Base-by-base conservation (phyloP, 2,113 vertebrate species). In the Charina bottae region DNA sequence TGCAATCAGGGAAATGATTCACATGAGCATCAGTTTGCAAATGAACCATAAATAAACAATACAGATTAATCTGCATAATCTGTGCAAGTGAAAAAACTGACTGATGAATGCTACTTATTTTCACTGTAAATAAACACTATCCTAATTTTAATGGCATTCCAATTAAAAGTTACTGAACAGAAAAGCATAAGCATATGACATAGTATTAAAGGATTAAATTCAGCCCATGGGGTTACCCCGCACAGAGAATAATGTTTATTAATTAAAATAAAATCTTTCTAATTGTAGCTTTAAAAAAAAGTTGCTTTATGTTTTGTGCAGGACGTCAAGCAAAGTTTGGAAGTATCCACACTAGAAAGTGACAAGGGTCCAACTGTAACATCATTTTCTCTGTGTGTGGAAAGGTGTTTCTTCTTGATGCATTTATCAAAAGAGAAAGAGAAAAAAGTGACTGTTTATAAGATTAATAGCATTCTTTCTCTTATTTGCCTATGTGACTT, bases 401-500 rank as follows among this genome's bases (percentile, higher is more conserved):
- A 78, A 78, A 21, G 0, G 7, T 78, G 28, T 78, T 78, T 42
- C 17, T n/a, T 42, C 33, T 78, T 42, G 33, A 42, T 42, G 72
- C 33, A 78, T 78, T 78, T 42, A 21, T 17, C 68, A 78, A 78
- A 72, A 72, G 5, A 64, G 28, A 89, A 83, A 83, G 6, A 60
- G 24, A 58, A 9, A 83, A 78, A 85, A 84, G 26, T 93, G 64
- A 26, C 92, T 90, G 95, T 90, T 19, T 58, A 59, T 33, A 4
- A 55, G 13, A 87, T 90, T 85, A 53, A 53, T 17, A 56, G 62
- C 89, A 56, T 78, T 19, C 5, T 26, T 49, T 37, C 3, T 12
- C n/a, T 59, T 5, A 42, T n/a, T 55, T 33, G 78, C 83, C 10
- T 24, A 93, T 83, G 0, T 91, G 93, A 85, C 91, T 87, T 95